A percentile compares a stretch with the other conserved stretches of the same genome.
These are phyloP conservation scores for Heliconius himera DNA, from an alignment of 1,140 invertebrate genomes.

Conservation along the genomic window DNA sequence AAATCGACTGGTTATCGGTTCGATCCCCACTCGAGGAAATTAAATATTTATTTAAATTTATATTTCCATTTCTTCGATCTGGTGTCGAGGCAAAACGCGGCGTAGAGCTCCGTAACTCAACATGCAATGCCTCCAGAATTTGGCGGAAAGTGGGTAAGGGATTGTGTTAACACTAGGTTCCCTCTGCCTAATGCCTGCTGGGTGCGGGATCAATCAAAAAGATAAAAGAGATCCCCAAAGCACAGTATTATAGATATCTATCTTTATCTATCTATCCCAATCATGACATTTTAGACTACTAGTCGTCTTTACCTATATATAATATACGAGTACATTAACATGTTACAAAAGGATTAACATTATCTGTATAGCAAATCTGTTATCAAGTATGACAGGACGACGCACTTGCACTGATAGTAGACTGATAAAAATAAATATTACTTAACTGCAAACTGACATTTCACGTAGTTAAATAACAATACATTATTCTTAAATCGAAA, in stretches of 20 bases:
- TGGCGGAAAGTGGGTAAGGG: too few relatives aligned
- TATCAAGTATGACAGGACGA: conserved; percentile 44
- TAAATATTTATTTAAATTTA: too few relatives aligned
- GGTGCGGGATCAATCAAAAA: too few relatives aligned
- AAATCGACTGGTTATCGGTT: too few relatives aligned
- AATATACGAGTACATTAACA: not conserved
- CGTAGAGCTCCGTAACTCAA: too few relatives aligned
- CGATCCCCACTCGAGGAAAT: too few relatives aligned
- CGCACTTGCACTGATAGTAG: conserved; percentile 47
- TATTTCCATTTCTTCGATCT: too few relatives aligned
- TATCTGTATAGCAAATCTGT: conserved; percentile 41
- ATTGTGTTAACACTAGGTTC: too few relatives aligned
- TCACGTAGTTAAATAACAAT: not conserved
- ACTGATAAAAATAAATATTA: conserved; percentile 44
- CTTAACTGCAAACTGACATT: conserved; percentile 28
- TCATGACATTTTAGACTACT: not conserved
- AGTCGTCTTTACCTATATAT: not conserved
- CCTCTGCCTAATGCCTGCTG: too few relatives aligned
- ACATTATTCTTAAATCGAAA: not conserved
- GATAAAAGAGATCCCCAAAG: too few relatives aligned
- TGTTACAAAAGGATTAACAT: conserved; percentile 24
- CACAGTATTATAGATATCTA: not conserved
- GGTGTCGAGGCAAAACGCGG: too few relatives aligned
- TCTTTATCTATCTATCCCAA: not conserved
- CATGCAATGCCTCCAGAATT: too few relatives aligned